Base-by-base conservation (phyloP, 2,113 vertebrate genomes). In the Hyla sarda region DNA sequence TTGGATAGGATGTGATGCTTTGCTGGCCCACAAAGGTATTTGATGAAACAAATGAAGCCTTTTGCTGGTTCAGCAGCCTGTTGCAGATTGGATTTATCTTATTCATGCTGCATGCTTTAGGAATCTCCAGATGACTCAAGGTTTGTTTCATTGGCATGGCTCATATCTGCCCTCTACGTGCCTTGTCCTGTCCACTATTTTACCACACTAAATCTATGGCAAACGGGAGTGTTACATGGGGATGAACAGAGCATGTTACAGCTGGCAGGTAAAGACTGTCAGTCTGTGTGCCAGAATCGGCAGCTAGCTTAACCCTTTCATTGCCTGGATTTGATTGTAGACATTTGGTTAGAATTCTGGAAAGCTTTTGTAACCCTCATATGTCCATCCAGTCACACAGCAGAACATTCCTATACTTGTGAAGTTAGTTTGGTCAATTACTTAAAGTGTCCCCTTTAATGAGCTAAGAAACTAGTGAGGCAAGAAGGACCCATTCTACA, bases 21-120 rank as follows among this genome's bases (percentile, higher is more conserved):
- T 54, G 67, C 82, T 50, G 73, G 74, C 83, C 73, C 83, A 69
- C 21, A 78, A 41, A 75, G 56, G 82, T 67, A 85, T 69, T 85
- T 85, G 30, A 85, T 85, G 28, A 71, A 85, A 85, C 47, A 79
- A 79, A 76, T 84, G 52, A 84, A 78, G 21, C 28, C 45, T 85
- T 85, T 78, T 71, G 30, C 74, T 85, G 84, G 47, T 56, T 77
- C 60, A 84, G 82, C 71, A 47, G 72, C 82, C 52, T 37, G 37
- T 12, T 41, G 48, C 41, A 71, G 73, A 71, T 28, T 52, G 47
- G 28, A 69, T 78, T 78, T 50, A 17, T 85, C 83, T 78, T 78
- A 69, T 78, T 69, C 54, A 76, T 17, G 2, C 37, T 54, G 28
- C 65, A 45, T 79, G 60, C 30, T 71, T 25, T 69, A 69, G 62